phyloP scores from a whole-genome alignment of 2,113 vertebrate species.

The Notechis scutatus region DNA sequence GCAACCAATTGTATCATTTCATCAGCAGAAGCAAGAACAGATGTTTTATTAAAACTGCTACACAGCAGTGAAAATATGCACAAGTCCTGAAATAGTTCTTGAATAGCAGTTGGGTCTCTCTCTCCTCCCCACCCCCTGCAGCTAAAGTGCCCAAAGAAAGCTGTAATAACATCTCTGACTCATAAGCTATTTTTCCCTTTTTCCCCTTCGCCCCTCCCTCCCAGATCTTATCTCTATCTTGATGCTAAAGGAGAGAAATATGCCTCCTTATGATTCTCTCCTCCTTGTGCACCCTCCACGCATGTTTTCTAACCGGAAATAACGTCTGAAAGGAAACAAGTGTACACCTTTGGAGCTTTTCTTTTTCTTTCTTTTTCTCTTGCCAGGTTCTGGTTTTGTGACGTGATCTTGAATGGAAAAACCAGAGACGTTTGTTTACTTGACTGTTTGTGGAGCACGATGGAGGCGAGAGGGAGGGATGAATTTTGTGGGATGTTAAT shows the following conservation, averaged over 20 bases:
- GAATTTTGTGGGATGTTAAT: neutral
- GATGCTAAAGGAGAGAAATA: slow-evolving; percentile 18
- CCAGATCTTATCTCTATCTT: neutral
- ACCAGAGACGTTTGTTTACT: neutral
- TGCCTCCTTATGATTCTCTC: slow-evolving; percentile 17
- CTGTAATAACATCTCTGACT: slow-evolving; percentile 47
- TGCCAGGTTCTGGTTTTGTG: neutral
- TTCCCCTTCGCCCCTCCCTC: neutral
- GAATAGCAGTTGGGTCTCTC: slow-evolving; percentile 57
- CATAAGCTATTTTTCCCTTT: slow-evolving; percentile 29
- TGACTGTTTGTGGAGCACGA: neutral
- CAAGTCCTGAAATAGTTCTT: slow-evolving; percentile 62
- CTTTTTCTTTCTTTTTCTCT: neutral
- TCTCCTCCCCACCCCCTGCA: slow-evolving; percentile 34
- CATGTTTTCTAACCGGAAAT: slow-evolving; percentile 55
- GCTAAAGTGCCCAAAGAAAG: slow-evolving; percentile 61
- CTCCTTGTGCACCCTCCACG: slow-evolving; percentile 32
- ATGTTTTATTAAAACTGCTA: slow-evolving; percentile 81
- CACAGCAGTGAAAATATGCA: slow-evolving; percentile 70
- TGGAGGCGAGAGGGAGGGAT: neutral
- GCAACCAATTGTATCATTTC: slow-evolving; percentile 78
- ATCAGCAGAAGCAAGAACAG: slow-evolving; percentile 79
- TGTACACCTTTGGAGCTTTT: neutral
- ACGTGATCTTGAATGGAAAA: slow-evolving; percentile 6
- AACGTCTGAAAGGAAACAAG: slow-evolving; percentile 57